These are phyloP conservation scores for Triplophysa rosa DNA, from an alignment of 2,113 vertebrate genomes.

Conservation along the genomic window DNA sequence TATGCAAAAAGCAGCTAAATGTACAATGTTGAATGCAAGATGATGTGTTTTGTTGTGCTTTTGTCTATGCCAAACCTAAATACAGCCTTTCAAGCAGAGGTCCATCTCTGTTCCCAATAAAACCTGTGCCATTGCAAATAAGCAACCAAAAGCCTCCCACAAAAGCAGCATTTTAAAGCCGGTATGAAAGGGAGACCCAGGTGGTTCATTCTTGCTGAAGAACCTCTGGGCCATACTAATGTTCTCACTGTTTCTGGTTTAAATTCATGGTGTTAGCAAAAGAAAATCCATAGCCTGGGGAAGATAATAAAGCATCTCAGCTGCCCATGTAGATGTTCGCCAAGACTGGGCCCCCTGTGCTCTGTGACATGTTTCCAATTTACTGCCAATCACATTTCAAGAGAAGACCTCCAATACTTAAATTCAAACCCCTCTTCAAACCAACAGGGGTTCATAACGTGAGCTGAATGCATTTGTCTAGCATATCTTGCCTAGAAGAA, in stretches of 20 bases:
- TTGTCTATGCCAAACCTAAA: background rate
- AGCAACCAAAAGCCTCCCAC: constrained; percentile 17
- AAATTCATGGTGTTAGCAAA: constrained; percentile 30
- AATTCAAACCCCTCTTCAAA: background rate
- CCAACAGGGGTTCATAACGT: background rate
- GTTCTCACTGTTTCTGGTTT: constrained; percentile 17
- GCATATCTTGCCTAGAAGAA: background rate
- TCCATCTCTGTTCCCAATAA: background rate
- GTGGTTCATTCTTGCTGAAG: constrained; percentile 51
- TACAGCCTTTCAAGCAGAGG: background rate
- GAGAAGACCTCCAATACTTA: background rate
- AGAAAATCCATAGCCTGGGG: constrained; percentile 30
- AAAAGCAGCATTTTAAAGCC: constrained; percentile 31
- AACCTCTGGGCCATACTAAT: constrained; percentile 31
- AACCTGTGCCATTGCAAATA: constrained; percentile 26
- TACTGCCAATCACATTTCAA: constrained; percentile 24
- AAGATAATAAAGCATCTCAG: constrained; percentile 32
- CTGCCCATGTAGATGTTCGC: constrained; percentile 16
- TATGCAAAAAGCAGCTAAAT: background rate
- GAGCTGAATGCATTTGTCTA: background rate
- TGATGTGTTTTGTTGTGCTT: background rate
- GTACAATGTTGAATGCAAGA: background rate
- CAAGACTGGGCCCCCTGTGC: background rate
- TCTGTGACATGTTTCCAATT: constrained; percentile 30
- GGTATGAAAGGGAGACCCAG: constrained; percentile 53